Evolutionary conservation across 2,113 vertebrate species (phyloP).

Genomic region (Hippolais icterina): DNA sequence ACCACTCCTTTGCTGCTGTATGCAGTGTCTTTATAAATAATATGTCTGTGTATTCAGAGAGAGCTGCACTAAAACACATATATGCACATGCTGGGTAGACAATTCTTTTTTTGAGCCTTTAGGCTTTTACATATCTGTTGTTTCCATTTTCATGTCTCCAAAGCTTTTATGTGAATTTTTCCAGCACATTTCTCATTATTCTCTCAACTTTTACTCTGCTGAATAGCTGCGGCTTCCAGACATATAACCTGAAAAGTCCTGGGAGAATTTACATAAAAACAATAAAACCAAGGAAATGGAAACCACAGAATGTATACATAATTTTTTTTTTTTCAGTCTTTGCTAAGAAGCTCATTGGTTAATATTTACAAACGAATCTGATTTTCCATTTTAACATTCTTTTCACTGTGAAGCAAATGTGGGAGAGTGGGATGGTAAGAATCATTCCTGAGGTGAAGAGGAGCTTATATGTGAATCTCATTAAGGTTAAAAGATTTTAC

Average conservation of each 20-base stretch:
- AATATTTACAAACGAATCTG: conserved; percentile 54
- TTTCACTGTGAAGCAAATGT: conserved; percentile 40
- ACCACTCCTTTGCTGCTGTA: neutral
- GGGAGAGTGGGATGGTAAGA: conserved; percentile 26
- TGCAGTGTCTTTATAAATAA: neutral
- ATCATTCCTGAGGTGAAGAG: conserved; percentile 51
- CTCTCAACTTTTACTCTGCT: conserved; percentile 68
- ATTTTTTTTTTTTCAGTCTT: conserved; percentile 43
- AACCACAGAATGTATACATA: conserved; percentile 66
- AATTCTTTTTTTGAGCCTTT: conserved; percentile 35
- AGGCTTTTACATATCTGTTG: conserved; percentile 75
- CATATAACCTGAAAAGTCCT: conserved; percentile 78
- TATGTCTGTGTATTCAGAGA: neutral
- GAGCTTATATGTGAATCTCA: conserved; percentile 63
- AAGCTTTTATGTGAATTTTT: conserved; percentile 81
- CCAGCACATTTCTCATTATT: conserved; percentile 81
- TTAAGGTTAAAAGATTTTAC: conserved; percentile 54
- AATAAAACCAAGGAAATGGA: conserved; percentile 74
- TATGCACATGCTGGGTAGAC: conserved; percentile 16
- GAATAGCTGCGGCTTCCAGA: conserved; percentile 76
- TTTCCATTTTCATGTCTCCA: conserved; percentile 79
- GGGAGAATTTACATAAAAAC: conserved; percentile 77
- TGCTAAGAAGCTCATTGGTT: conserved; percentile 36
- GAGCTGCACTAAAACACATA: neutral
- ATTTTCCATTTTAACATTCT: conserved; percentile 67